A percentile compares a stretch with the other conserved stretches of the same genome.
These are phyloP conservation scores for Caenorhabditis tropicalis DNA, from an alignment of 1,140 invertebrate genomes.

Conservation along the genomic window DNA sequence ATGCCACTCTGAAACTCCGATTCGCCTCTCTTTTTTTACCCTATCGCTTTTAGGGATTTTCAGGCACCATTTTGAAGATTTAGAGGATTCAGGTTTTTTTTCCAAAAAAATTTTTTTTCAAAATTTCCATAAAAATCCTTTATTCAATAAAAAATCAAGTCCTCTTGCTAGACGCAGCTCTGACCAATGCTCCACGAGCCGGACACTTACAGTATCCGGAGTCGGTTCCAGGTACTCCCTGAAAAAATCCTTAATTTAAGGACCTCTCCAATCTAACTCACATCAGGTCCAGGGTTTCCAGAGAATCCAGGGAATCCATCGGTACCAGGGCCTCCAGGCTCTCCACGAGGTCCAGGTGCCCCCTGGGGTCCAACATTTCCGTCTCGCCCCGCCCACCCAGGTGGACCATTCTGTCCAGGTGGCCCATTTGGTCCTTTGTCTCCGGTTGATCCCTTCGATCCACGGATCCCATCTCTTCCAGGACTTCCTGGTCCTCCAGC, in stretches of 20 bases:
- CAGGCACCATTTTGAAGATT: no score
- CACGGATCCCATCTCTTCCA: conserved; percentile 11
- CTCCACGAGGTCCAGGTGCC: conserved; percentile 9
- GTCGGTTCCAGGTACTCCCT: neutral
- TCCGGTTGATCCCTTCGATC: conserved; percentile 41
- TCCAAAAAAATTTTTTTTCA: no score
- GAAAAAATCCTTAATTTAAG: neutral
- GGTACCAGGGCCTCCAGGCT: conserved; percentile 30
- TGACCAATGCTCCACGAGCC: neutral
- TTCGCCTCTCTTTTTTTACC: no score
- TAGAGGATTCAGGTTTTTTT: no score
- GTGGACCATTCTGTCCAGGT: conserved; percentile 37
- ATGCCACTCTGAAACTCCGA: no score
- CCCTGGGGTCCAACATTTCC: conserved; percentile 20
- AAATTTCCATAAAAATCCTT: no score
- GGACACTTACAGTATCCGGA: conserved; percentile 25
- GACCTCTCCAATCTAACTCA: neutral
- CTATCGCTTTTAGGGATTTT: no score
- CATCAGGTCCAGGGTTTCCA: conserved; percentile 26
- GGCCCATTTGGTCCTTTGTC: conserved; percentile 43
- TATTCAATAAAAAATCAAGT: neutral
- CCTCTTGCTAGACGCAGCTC: neutral
- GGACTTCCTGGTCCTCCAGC: conserved; percentile 26
- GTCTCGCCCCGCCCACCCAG: neutral
- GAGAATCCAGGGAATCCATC: conserved; percentile 35